Evolutionary conservation across 1,140 invertebrate genomes (phyloP).

Genomic region (Venturia canescens): DNA sequence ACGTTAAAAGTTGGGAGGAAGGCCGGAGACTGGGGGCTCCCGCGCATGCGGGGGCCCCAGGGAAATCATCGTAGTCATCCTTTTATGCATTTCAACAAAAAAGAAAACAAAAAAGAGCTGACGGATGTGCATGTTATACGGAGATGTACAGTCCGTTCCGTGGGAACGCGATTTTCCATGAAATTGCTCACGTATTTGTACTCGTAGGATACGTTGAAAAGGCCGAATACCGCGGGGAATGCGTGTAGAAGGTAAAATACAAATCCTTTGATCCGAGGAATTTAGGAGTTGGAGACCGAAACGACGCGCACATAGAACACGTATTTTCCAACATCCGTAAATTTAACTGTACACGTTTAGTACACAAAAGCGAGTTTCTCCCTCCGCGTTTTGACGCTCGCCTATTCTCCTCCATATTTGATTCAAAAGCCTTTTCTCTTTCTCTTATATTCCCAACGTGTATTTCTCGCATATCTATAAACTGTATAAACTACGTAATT

Average conservation of each 20-base stretch:
- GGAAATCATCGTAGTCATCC: slow-evolving; percentile 34
- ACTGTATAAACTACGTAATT: neutral
- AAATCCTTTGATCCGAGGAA: too few relatives aligned
- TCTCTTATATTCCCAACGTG: neutral
- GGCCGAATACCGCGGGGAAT: too few relatives aligned
- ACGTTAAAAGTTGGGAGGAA: neutral
- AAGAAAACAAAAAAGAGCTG: neutral
- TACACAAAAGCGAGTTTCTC: neutral
- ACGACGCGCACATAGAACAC: too few relatives aligned
- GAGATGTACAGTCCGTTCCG: neutral
- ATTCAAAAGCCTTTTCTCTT: neutral
- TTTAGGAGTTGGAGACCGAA: too few relatives aligned
- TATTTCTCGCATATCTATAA: neutral
- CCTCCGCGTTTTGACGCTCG: neutral
- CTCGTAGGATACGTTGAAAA: too few relatives aligned
- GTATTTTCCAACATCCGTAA: too few relatives aligned
- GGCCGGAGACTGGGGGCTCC: neutral
- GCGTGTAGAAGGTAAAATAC: too few relatives aligned
- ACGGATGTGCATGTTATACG: neutral
- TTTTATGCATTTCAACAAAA: slow-evolving; percentile 13
- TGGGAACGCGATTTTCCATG: neutral
- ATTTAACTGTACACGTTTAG: neutral
- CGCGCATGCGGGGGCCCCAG: neutral
- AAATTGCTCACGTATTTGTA: neutral
- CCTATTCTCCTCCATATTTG: slow-evolving; percentile 18